A percentile compares a stretch with the other conserved stretches of the same genome.
phyloP scores from a whole-genome alignment of 2,888 invertebrate species.

The Plutella xylostella region DNA sequence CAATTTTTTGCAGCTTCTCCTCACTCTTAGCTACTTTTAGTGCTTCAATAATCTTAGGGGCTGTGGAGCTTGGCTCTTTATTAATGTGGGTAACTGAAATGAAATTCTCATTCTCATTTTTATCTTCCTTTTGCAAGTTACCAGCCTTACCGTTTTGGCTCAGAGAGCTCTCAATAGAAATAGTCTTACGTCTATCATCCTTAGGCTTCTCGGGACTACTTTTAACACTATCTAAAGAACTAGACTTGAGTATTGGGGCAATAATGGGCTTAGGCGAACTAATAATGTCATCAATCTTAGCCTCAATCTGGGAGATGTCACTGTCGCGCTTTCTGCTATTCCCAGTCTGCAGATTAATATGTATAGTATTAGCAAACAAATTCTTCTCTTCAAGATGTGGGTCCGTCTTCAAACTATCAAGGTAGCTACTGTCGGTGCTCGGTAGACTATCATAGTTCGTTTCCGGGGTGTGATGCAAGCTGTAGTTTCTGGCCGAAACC shows the following conservation, averaged over 20 bases:
- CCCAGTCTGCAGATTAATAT: conserved; percentile 46
- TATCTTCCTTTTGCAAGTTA: conserved; percentile 29
- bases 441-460: conserved; percentile 56
- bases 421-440: conserved; percentile 59
- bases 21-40: conserved; percentile 47
- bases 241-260: conserved; percentile 61
- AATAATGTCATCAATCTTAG: conserved; percentile 67
- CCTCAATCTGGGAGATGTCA: conserved; percentile 65
- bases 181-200: conserved; percentile 59
- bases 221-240: conserved; percentile 71
- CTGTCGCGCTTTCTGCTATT: conserved; percentile 54
- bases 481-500: conserved; percentile 54
- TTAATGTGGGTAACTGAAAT: conserved; percentile 71
- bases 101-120: conserved; percentile 51
- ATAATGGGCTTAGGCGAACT: conserved; percentile 64
- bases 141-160: conserved; percentile 30
- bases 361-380: conserved; percentile 52
- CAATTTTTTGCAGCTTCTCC: conserved; percentile 41
- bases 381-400: conserved; percentile 41
- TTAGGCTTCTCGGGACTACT: conserved; percentile 61
- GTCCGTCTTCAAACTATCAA: conserved; percentile 59
- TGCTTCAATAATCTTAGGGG: no score
- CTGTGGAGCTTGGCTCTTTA: conserved; percentile 45
- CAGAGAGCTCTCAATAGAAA: conserved; percentile 60
- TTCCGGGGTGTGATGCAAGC: conserved; percentile 39